These are phyloP conservation scores for Gymnogyps californianus DNA, from an alignment of 2,113 vertebrate genomes.

Conservation along the genomic window DNA sequence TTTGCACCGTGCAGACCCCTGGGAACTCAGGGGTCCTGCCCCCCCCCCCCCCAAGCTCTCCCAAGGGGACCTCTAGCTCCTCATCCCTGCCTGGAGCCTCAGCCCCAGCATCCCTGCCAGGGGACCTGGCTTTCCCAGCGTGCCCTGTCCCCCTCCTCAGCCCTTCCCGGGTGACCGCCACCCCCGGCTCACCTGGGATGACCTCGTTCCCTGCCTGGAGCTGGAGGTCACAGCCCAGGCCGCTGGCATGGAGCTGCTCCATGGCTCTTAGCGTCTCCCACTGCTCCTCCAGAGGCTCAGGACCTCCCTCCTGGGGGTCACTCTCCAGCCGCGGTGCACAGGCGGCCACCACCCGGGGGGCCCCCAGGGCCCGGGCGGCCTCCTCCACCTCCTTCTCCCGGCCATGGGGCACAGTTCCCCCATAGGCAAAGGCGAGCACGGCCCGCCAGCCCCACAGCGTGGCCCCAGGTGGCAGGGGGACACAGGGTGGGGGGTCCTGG, in stretches of 20 bases:
- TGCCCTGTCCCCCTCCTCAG: not conserved
- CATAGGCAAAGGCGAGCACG: slow-evolving; percentile 84
- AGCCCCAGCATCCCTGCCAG: not conserved
- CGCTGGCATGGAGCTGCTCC: slow-evolving; percentile 63
- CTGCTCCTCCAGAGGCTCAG: slow-evolving; percentile 56
- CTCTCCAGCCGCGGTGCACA: slow-evolving; percentile 27
- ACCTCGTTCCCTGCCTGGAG: slow-evolving; percentile 72
- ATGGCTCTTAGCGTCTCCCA: slow-evolving; percentile 75
- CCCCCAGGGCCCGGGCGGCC: slow-evolving; percentile 72
- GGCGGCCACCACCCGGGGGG: slow-evolving; percentile 66
- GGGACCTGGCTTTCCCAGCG: not conserved
- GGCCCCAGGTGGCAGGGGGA: not conserved
- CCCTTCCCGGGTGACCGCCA: not conserved
- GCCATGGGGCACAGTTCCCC: slow-evolving; percentile 63
- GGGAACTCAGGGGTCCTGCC: not conserved
- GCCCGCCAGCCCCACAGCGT: slow-evolving; percentile 48
- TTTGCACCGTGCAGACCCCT: not conserved
- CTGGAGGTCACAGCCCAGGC: slow-evolving; percentile 82
- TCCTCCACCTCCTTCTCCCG: slow-evolving; percentile 56
- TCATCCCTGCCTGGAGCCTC: not conserved
- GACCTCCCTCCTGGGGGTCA: not conserved
- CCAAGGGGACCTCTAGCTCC: not conserved
- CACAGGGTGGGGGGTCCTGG: not conserved
- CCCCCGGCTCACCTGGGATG: slow-evolving; percentile 32
- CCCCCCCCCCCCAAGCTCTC: not conserved